A percentile compares a stretch with the other conserved stretches of the same genome.
phyloP scores from a whole-genome alignment of 2,797 vertebrate species.

The Paramormyrops hopkinsi region DNA sequence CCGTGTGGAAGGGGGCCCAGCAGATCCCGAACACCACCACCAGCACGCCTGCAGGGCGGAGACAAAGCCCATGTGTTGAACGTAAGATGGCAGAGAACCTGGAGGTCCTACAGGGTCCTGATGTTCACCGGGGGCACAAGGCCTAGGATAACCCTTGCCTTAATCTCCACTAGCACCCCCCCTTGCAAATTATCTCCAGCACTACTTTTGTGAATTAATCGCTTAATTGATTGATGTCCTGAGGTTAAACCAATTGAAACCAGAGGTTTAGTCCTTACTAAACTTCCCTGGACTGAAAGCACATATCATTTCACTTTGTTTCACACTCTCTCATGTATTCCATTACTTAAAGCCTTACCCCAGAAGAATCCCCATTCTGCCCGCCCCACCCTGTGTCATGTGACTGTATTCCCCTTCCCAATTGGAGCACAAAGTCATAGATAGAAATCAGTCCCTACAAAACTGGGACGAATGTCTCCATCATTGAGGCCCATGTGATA shows the following conservation, averaged over 20 bases:
- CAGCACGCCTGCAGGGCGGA: slow-evolving; percentile 64
- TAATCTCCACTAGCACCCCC: background rate
- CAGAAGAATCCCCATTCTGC: background rate
- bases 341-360: background rate
- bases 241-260: background rate
- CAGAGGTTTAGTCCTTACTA: background rate
- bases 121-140: background rate
- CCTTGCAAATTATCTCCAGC: background rate
- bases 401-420: background rate
- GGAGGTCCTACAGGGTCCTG: background rate
- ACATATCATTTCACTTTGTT: background rate
- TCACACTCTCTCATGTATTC: background rate
- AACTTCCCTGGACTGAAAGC: background rate
- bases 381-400: background rate
- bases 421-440: background rate
- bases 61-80: background rate
- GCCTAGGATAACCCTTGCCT: background rate
- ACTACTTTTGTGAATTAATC: background rate
- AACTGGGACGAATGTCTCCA: background rate
- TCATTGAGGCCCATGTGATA: background rate
- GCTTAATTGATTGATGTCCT: background rate
- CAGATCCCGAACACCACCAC: slow-evolving; percentile 88
- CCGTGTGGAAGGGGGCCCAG: slow-evolving; percentile 89
- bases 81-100: background rate
- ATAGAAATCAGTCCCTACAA: background rate